Evolutionary conservation across 1,140 invertebrate genomes (phyloP).

Genomic region (Ectropis grisescens): DNA sequence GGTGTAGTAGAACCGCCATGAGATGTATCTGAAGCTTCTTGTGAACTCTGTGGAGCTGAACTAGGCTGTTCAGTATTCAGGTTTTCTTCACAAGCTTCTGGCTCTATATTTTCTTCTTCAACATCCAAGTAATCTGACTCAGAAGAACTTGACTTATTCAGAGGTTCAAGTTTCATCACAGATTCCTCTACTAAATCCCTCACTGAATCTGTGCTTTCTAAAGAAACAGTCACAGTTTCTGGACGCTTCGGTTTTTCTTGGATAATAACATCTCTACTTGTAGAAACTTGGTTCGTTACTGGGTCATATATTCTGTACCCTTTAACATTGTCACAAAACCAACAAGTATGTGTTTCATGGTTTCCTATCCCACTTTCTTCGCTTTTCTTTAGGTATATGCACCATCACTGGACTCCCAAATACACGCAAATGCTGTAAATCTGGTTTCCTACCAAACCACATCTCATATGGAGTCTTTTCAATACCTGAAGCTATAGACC

Average conservation of each 20-base stretch:
- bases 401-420: constrained; percentile 35
- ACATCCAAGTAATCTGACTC: constrained; percentile 9
- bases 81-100: background rate
- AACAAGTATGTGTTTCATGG: constrained; percentile 12
- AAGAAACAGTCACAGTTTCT: no score
- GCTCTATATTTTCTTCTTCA: constrained; percentile 1
- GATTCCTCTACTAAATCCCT: constrained; percentile 12
- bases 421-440: constrained; percentile 25
- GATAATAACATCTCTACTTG: constrained; percentile 4
- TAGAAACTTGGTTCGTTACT: constrained; percentile 8
- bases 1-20: constrained; percentile 1
- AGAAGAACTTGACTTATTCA: constrained; percentile 5
- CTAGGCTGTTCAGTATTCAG: no score
- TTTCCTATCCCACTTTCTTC: constrained; percentile 13
- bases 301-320: constrained; percentile 13
- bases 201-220: constrained; percentile 12
- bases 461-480: constrained; percentile 27
- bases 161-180: constrained; percentile 12
- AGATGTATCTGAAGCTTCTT: no score
- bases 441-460: background rate
- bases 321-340: constrained; percentile 12
- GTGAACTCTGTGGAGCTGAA: no score
- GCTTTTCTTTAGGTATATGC: constrained; percentile 13
- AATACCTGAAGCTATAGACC: constrained; percentile 4
- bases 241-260: background rate